Base-by-base conservation (phyloP, 2,797 vertebrate species). In the Astyanax mexicanus region DNA sequence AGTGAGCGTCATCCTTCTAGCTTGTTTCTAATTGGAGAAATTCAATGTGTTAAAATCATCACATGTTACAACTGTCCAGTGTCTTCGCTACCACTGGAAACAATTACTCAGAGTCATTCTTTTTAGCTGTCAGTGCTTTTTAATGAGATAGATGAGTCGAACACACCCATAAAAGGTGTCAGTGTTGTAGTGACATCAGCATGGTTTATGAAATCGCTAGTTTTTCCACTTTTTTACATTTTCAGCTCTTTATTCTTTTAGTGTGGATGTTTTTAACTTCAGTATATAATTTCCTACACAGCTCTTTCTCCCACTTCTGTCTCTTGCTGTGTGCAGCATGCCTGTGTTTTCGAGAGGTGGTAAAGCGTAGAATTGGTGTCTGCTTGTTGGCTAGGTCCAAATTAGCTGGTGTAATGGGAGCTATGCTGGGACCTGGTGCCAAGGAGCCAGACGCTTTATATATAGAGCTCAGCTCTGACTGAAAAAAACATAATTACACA, bases 331-430 rank as follows among this genome's bases (percentile, higher is more conserved):
- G 47, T 49, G n/a, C 35, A 21, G 6, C 21, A 23, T 15, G 32
- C 55, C 8, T 69, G 19, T 13, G 21, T 32, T 49, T 58, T 12
- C 45, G 13, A 55, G 58, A 58, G 51, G 67, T 45, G 57, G 38
- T 67, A 15, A 44, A 64, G 54, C 51, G 35, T 38, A 40, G 72
- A 67, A 57, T 54, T 61, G 60, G 55, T 60, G 66, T 78, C 29
- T 52, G 61, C 62, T 74, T 65, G 52, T 55, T 60, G 44, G 23
- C 55, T 74, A 38, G 47, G 62, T 79, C 70, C 68, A 77, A 79
- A 81, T 80, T 75, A 82, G 76, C 57, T 19, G 29, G 32, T 80
- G 81, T 81, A 80, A 85, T 58, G 19, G 47, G 75, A 88, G 74
- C 72, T 74, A 66, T 42, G 6, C 47, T 69, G 54, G 57, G 21